Base-by-base conservation (phyloP, 2,888 invertebrate genomes). In the Eupeodes luniger region DNA sequence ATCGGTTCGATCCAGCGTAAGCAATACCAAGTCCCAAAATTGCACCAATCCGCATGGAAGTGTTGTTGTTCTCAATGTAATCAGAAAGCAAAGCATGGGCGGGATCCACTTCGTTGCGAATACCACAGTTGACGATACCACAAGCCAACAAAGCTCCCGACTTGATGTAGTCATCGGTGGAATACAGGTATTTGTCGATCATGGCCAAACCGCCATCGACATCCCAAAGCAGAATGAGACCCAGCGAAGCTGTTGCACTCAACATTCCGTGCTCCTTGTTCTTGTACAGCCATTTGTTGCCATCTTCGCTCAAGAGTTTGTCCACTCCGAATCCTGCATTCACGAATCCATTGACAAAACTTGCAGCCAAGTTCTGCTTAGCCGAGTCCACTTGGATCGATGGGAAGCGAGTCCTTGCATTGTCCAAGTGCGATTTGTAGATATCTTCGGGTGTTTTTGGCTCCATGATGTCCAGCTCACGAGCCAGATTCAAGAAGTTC, bases 371-470 rank as follows among this genome's bases (percentile, higher is more conserved):
- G 94, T 99, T 99, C 93, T 99, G 98, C 59, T 98, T 95, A 0
- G 99, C 99, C 0, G 99, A 99, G 94, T 99, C 99, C 0, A 98
- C 96, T 91, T 96, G 96, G 62, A 96, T 96, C 6, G 96, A 95
- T 1, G 96, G 95, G 64, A 96, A 95, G 0, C 96, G 96, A 0
- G 97, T 96, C 47, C 97, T 94, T 0, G 96, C 96, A 78, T 97
- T 97, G 94, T 99, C 99, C 88, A 99, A 94, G 95, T 99, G 99
- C 0, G 98, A 97, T 94, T 99, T 99, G 94, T 99, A 99, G 12
- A 99, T 99, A 92, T 99, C 99, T 93, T 99, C 99, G 0, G 99
- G 99, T 0, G 98, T 97, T 94, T 99, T 99, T 0, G 99, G 98
- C 93, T 99, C 99, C 97, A 99, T 97, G 90, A 99, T 99, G 93